These are phyloP conservation scores for Smittia aterrima DNA, from an alignment of 2,888 invertebrate genomes.

Conservation along the genomic window DNA sequence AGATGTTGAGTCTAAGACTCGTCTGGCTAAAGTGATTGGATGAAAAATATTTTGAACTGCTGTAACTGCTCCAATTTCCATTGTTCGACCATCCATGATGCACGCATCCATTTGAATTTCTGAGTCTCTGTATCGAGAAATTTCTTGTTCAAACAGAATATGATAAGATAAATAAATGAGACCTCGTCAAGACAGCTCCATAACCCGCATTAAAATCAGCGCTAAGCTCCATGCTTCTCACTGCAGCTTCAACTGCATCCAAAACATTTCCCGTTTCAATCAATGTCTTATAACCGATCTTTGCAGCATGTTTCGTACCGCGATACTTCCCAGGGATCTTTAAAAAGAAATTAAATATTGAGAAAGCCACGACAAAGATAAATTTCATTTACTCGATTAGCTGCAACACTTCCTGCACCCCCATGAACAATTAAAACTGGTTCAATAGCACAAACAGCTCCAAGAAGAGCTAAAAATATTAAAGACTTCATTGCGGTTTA, in stretches of 20 bases:
- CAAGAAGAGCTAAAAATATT: background rate
- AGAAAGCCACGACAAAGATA: background rate
- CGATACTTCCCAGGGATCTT: slow-evolving; percentile 58
- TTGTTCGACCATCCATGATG: slow-evolving; percentile 66
- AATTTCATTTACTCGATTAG: slow-evolving; percentile 55
- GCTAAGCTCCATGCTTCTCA: slow-evolving; percentile 74
- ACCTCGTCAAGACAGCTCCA: slow-evolving; percentile 65
- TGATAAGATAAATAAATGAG: background rate
- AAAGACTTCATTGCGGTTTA: background rate
- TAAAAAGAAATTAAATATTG: background rate
- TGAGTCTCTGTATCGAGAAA: slow-evolving; percentile 53
- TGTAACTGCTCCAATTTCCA: slow-evolving; percentile 67
- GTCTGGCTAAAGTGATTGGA: slow-evolving; percentile 68
- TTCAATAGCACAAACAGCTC: slow-evolving; percentile 45
- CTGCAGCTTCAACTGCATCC: slow-evolving; percentile 78
- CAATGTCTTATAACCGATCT: slow-evolving; percentile 61
- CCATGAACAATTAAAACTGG: slow-evolving; percentile 76
- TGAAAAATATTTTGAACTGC: slow-evolving; percentile 61
- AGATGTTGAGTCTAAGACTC: slow-evolving; percentile 68
- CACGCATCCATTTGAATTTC: slow-evolving; percentile 80
- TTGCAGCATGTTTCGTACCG: slow-evolving; percentile 66
- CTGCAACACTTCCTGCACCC: slow-evolving; percentile 75
- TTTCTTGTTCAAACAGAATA: slow-evolving; percentile 49
- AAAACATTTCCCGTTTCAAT: slow-evolving; percentile 60
- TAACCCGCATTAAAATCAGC: slow-evolving; percentile 79